Percentiles rank a stretch among this genome's conserved stretches.
Conservation (phyloP, 2,888 invertebrate species). For the Diachrysia chrysitis region DNA sequence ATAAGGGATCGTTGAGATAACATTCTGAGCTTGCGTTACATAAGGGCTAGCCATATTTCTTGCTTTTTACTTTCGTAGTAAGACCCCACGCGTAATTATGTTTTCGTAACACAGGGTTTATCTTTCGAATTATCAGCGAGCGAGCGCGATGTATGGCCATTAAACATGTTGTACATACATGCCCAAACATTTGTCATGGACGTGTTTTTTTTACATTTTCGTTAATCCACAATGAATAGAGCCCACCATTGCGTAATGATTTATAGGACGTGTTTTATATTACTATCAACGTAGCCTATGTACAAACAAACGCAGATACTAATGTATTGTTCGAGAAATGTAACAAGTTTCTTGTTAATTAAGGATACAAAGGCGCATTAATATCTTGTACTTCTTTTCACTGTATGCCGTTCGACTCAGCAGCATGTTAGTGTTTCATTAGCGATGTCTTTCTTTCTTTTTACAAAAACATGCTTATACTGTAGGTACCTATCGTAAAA, state of each 20-base stretch:
- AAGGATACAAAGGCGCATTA: constrained; percentile 39
- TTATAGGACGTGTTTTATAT: constrained; percentile 12
- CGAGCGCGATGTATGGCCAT: constrained; percentile 21
- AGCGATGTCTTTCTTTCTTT: constrained; percentile 13
- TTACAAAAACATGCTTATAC: constrained; percentile 15
- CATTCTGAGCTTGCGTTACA: constrained; percentile 14
- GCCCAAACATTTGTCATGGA: constrained; percentile 27
- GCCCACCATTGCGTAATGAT: constrained; percentile 25
- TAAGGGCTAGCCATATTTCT: constrained; percentile 21
- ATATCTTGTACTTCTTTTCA: constrained; percentile 28
- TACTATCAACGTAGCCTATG: constrained; percentile 6
- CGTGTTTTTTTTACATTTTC: constrained; percentile 15
- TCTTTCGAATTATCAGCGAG: constrained; percentile 39
- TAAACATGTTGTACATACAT: constrained; percentile 35
- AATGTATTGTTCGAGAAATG: constrained; percentile 47
- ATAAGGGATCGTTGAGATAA: constrained; percentile 20
- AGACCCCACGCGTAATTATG: constrained; percentile 19
- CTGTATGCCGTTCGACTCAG: constrained; percentile 14
- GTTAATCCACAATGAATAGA: constrained; percentile 10
- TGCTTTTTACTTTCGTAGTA: constrained; percentile 20
- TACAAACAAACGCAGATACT: constrained; percentile 14
- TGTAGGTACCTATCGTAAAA: neutral
- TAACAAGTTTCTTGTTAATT: constrained; percentile 47
- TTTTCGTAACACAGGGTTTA: constrained; percentile 36
- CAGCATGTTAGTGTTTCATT: constrained; percentile 34